Evolutionary conservation across 2,888 invertebrate genomes (phyloP).

Genomic region (Pinctada fucata): DNA sequence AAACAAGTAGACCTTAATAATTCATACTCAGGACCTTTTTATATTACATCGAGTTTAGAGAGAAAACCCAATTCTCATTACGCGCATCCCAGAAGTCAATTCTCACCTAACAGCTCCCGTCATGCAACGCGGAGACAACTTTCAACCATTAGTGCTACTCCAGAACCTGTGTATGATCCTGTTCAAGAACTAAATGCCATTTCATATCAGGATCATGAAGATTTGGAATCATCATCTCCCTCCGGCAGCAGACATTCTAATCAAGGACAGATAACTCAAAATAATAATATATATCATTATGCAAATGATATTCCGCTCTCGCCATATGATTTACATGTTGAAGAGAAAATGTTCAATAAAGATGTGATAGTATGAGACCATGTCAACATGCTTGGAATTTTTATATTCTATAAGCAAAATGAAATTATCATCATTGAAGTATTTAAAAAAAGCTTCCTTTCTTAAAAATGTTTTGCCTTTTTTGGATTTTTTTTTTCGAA

Average conservation of each 20-base stretch:
- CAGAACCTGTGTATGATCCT: slow-evolving; percentile 31
- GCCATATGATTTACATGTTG: background rate
- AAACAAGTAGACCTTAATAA: slow-evolving; percentile 9
- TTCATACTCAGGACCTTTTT: slow-evolving; percentile 24
- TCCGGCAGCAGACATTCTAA: background rate
- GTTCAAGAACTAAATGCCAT: slow-evolving; percentile 21
- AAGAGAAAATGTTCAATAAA: slow-evolving; percentile 6
- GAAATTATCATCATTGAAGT: too few relatives aligned
- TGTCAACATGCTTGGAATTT: too few relatives aligned
- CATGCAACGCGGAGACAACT: slow-evolving; percentile 22
- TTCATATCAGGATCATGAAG: slow-evolving; percentile 11
- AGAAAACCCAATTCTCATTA: slow-evolving; percentile 18
- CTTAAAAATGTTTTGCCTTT: too few relatives aligned
- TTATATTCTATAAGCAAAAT: too few relatives aligned
- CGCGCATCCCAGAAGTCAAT: slow-evolving; percentile 13
- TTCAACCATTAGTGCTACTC: slow-evolving; percentile 38
- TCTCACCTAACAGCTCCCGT: slow-evolving; percentile 15
- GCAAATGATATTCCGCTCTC: background rate
- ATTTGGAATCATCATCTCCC: background rate
- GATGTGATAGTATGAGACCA: background rate
- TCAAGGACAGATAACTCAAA: slow-evolving; percentile 1
- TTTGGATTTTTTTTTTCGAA: too few relatives aligned
- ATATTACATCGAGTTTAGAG: slow-evolving; percentile 18
- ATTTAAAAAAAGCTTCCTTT: too few relatives aligned
- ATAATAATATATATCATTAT: too few relatives aligned